Conservation (phyloP, 2,113 vertebrate genomes). For the Gasterosteus aculeatus region DNA sequence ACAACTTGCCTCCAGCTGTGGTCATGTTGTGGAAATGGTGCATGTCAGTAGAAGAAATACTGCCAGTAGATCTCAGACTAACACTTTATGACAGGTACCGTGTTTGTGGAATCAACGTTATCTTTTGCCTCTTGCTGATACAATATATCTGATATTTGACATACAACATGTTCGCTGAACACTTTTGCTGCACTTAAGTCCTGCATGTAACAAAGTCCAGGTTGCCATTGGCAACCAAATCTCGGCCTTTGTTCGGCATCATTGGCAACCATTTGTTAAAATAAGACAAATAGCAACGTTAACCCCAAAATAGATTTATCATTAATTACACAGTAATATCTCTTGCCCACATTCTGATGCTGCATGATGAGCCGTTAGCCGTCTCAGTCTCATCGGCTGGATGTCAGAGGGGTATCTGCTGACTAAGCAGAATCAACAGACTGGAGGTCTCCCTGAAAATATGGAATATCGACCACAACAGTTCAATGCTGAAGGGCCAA, state of each 20-base stretch:
- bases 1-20: neutral
- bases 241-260: neutral
- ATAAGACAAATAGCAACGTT: neutral
- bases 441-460: neutral
- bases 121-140: neutral
- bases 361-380: neutral
- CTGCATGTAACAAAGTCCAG: neutral
- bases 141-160: neutral
- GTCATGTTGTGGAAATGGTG: neutral
- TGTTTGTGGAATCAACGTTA: neutral
- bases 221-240: neutral
- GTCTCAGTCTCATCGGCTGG: neutral
- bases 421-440: neutral
- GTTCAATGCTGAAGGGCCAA: too few species aligned
- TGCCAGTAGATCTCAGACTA: neutral
- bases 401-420: neutral
- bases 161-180: neutral
- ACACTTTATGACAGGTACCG: neutral
- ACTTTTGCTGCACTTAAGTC: neutral
- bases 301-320: neutral
- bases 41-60: neutral
- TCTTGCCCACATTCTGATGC: neutral
- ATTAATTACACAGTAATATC: neutral
- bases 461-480: too few species aligned
- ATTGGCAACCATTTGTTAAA: neutral